A percentile compares a stretch with the other conserved stretches of the same genome.
These are phyloP conservation scores for Scaptomyza pallida DNA, from an alignment of 1,140 invertebrate species.

Conservation along the genomic window DNA sequence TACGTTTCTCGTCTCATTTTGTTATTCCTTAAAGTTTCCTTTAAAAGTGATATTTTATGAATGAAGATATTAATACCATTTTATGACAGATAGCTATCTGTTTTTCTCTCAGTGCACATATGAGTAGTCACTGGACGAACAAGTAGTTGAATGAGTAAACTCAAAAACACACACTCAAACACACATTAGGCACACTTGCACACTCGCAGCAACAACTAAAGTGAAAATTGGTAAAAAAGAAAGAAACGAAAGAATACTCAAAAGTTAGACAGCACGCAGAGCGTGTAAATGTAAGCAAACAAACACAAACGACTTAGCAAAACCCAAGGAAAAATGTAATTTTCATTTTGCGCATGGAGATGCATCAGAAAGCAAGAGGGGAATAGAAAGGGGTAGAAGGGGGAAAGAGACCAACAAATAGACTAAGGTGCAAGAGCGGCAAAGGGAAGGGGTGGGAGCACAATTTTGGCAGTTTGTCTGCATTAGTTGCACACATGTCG, in stretches of 20 bases:
- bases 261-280: conserved; percentile 46
- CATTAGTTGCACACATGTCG: conserved; percentile 25
- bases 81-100: neutral
- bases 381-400: too few species aligned
- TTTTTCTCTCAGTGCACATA: neutral
- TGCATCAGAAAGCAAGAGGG: neutral
- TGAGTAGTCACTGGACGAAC: conserved; percentile 18
- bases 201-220: neutral
- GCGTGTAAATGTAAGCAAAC: conserved; percentile 61
- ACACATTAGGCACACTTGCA: conserved; percentile 39
- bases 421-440: too few species aligned
- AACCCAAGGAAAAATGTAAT: conserved; percentile 59
- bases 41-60: too few species aligned
- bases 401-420: too few species aligned
- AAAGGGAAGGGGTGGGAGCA: neutral
- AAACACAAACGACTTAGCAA: conserved; percentile 50
- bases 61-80: too few species aligned
- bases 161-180: conserved; percentile 21
- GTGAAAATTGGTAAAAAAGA: neutral
- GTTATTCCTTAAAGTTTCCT: too few species aligned
- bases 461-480: neutral
- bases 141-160: conserved; percentile 22
- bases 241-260: neutral
- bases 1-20: too few species aligned
- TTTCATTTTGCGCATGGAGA: conserved; percentile 55